Base-by-base conservation (phyloP, 2,888 invertebrate genomes). In the Nematopogon swammerdamellus region DNA sequence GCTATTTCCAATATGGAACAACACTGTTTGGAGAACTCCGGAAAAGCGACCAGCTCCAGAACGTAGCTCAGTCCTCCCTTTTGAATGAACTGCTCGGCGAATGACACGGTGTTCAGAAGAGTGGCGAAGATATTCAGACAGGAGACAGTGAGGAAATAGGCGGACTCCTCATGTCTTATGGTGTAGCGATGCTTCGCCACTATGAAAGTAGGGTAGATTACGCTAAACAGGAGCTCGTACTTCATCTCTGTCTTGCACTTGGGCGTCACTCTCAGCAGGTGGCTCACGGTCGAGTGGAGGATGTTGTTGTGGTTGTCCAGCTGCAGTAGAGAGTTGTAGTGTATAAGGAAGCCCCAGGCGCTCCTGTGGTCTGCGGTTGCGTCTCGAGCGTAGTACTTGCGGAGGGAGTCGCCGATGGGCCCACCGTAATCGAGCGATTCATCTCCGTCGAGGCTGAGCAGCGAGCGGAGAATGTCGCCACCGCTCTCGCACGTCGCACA, bases 1-100 rank as follows among this genome's bases (percentile, higher is more conserved):
- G 81, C 75, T 49, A 85, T 81, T 61, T 86, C 85, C 17, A 86
- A 64, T 44, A 86, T 77, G 2, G 80, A 71, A 57, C 85, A 86
- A 57, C 85, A 83, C 51, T 79, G 80, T 53, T 81, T 80, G 1
- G 83, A 80, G 54, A 86, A 85, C 47, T 79, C 72, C 0, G 80
- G 65, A 46, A 83, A 62, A 0, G 76, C 66, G 1, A 85, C 70
- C 49, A 86, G 56, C 52, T 81, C 77, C 2, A 84, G 58, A 0
- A 83, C 81, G 54, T 84, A 81, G 42, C 80, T 71, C 30, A 85
- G 63, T 0, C 85, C 85, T 1, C 82, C 76, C 44, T 81, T 73
- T 52, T 82, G 80, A 6, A 82, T 79, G 53, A 86, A 86, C 55
- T 80, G 82, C 54, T 84, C 81, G 19, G 82, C 84, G 59, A 85